A percentile compares a stretch with the other conserved stretches of the same genome.
Conservation (phyloP, 1,140 invertebrate species). For the Rhagoletis pomonella region DNA sequence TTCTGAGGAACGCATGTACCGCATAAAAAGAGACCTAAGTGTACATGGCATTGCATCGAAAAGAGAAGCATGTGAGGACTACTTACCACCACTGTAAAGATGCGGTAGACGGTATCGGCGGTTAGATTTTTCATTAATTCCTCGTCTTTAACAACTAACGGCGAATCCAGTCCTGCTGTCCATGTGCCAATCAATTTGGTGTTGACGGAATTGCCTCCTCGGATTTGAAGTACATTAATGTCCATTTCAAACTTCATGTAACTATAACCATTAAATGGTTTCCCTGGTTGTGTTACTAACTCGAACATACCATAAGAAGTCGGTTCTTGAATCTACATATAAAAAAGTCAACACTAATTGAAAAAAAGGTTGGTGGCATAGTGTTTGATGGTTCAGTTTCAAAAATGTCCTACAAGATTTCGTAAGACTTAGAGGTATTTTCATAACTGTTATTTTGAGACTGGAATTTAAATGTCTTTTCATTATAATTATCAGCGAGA, state of each 20-base stretch:
- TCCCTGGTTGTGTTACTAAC: slow-evolving; percentile 70
- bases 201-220: slow-evolving; percentile 80
- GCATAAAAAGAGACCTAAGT: too few species aligned
- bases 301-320: slow-evolving; percentile 81
- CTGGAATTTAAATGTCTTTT: too few species aligned
- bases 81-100: slow-evolving; percentile 84
- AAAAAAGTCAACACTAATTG: neutral
- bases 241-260: slow-evolving; percentile 84
- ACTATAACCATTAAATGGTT: slow-evolving; percentile 80
- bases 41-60: too few species aligned
- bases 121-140: slow-evolving; percentile 83
- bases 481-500: too few species aligned
- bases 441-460: too few species aligned
- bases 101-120: slow-evolving; percentile 86
- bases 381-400: too few species aligned
- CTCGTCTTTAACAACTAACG: slow-evolving; percentile 78
- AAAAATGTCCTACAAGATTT: too few species aligned
- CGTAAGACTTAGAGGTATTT: too few species aligned
- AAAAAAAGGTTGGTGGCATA: neutral
- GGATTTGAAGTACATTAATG: slow-evolving; percentile 80
- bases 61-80: too few species aligned
- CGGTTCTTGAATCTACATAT: slow-evolving; percentile 76
- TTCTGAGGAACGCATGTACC: too few species aligned
- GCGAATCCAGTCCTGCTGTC: slow-evolving; percentile 81
- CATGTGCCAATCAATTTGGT: slow-evolving; percentile 79